These are phyloP conservation scores for Ciconia maguari DNA, from an alignment of 2,113 vertebrate species.

Conservation along the genomic window DNA sequence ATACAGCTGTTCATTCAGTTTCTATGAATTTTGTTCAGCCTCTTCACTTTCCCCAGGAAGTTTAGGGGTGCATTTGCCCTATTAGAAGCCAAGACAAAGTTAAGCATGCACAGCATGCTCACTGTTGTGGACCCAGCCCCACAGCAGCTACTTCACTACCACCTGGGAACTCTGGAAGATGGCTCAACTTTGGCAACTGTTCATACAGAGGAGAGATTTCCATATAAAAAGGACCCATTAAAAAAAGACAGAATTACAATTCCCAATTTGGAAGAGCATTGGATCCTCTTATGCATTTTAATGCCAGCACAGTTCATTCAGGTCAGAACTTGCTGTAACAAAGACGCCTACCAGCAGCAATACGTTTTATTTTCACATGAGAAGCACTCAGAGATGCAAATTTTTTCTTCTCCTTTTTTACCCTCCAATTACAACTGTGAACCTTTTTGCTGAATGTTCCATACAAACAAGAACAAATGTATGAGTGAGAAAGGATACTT, in stretches of 20 bases:
- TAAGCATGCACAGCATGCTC: rapidly evolving
- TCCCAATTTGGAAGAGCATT: neutral
- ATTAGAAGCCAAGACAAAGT: neutral
- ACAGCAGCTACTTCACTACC: neutral
- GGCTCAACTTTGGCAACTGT: neutral
- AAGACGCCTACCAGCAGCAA: neutral
- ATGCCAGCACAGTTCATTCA: neutral
- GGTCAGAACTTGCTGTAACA: neutral
- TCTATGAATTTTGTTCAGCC: neutral
- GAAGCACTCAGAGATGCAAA: neutral
- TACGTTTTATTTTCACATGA: neutral
- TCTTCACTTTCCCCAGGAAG: neutral
- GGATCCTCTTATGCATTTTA: neutral
- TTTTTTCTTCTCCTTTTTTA: neutral
- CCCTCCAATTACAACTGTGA: neutral
- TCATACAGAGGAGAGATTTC: neutral
- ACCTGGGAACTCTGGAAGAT: neutral
- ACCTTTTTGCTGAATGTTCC: neutral
- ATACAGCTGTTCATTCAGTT: neutral
- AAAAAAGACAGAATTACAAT: neutral
- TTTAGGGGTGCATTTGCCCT: neutral
- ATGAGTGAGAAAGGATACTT: neutral
- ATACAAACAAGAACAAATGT: neutral
- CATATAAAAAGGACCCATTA: neutral
- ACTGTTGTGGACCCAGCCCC: neutral